These are phyloP conservation scores for Dendroctonus ponderosae DNA, from an alignment of 1,140 invertebrate species.

Conservation along the genomic window DNA sequence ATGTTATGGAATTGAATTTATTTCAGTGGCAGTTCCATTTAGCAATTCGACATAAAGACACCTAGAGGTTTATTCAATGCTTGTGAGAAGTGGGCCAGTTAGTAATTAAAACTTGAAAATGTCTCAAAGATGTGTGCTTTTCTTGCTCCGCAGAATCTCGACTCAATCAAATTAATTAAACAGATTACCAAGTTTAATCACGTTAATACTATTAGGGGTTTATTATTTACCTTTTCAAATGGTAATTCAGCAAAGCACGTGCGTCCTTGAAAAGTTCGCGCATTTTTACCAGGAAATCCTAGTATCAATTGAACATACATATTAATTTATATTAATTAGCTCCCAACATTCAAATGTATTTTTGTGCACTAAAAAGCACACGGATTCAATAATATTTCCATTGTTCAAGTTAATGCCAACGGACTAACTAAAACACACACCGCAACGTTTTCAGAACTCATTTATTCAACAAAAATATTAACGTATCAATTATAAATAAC, in stretches of 20 bases:
- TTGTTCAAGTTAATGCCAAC: not conserved
- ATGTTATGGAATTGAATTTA: not conserved
- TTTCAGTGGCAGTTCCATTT: not conserved
- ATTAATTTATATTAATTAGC: no score
- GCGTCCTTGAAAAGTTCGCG: no score
- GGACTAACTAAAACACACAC: slow-evolving; percentile 10
- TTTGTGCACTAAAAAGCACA: not conserved
- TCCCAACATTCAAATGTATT: no score
- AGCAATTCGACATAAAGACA: not conserved
- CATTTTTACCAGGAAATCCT: no score
- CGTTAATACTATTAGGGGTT: not conserved
- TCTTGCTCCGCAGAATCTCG: not conserved
- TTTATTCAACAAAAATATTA: slow-evolving; percentile 14
- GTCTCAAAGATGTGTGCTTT: not conserved
- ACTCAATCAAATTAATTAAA: not conserved
- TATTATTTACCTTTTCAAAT: not conserved
- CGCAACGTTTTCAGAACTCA: slow-evolving; percentile 1
- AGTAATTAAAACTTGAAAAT: not conserved
- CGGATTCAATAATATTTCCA: slow-evolving; percentile 9
- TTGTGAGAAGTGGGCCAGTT: not conserved
- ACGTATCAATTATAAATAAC: slow-evolving; percentile 13
- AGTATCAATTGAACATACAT: no score
- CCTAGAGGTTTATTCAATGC: slow-evolving; percentile 1
- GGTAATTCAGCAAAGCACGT: not conserved
- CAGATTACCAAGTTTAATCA: slow-evolving; percentile 2